These are phyloP conservation scores for Stenopsyche tienmushanensis DNA, from an alignment of 1,140 invertebrate genomes.

Conservation along the genomic window DNA sequence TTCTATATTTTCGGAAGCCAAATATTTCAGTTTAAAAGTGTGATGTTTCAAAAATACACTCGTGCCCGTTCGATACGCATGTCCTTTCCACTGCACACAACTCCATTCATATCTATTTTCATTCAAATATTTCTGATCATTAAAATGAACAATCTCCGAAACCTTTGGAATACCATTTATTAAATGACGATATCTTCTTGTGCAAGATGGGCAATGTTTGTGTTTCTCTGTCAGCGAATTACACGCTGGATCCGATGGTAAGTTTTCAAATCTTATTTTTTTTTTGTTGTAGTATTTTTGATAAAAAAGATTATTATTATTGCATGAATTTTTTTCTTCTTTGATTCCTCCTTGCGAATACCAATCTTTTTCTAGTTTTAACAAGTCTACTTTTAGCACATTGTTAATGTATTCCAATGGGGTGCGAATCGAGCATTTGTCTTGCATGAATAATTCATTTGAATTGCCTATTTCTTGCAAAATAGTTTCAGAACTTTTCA, in stretches of 20 bases:
- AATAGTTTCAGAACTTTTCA: background rate
- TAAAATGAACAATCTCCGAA: background rate
- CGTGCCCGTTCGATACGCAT: background rate
- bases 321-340: background rate
- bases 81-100: background rate
- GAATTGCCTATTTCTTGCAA: background rate
- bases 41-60: background rate
- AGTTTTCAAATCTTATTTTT: background rate
- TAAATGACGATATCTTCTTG: background rate
- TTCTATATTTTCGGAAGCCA: background rate
- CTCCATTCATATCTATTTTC: background rate
- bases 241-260: background rate
- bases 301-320: background rate
- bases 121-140: background rate
- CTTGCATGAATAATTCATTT: background rate
- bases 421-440: background rate
- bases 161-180: background rate
- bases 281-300: background rate
- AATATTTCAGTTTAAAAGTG: background rate
- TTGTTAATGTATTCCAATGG: background rate
- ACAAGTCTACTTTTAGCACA: background rate
- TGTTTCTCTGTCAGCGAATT: background rate
- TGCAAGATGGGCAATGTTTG: background rate
- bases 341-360: background rate
- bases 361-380: background rate